Evolutionary conservation across 2,113 vertebrate genomes (phyloP).

Genomic region (Manacus vitellinus): DNA sequence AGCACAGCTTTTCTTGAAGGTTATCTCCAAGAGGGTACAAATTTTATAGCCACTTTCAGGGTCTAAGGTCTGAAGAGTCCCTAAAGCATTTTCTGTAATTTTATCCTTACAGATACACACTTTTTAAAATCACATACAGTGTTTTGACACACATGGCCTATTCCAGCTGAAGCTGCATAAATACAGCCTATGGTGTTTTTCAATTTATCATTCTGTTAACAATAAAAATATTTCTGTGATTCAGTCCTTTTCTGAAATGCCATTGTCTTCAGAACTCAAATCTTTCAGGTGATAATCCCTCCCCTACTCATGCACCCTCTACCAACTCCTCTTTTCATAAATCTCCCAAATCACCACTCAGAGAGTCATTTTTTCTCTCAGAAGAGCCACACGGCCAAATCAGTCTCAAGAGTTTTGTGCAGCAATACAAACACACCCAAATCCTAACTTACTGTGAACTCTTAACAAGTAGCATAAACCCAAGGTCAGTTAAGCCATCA

Average conservation of each 20-base stretch:
- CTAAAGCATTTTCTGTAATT: not conserved
- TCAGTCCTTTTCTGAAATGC: not conserved
- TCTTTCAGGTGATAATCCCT: not conserved
- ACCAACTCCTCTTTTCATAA: not conserved
- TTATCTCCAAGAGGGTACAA: not conserved
- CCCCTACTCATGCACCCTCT: not conserved
- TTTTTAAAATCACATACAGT: not conserved
- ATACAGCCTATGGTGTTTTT: not conserved
- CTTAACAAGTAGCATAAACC: not conserved
- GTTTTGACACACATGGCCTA: not conserved
- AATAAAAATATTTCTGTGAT: not conserved
- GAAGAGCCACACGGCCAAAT: accelerated
- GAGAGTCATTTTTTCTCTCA: not conserved
- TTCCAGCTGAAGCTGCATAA: not conserved
- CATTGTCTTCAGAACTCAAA: not conserved
- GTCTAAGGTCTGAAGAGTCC: not conserved
- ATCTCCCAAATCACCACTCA: not conserved
- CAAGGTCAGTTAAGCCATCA: not conserved
- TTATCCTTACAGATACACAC: not conserved
- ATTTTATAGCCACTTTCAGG: not conserved
- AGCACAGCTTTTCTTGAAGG: not conserved
- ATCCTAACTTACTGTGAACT: not conserved
- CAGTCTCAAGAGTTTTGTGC: not conserved
- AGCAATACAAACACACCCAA: not conserved
- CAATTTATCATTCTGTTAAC: not conserved